Conservation (phyloP, 2,888 invertebrate genomes). For the Cryptus armator region DNA sequence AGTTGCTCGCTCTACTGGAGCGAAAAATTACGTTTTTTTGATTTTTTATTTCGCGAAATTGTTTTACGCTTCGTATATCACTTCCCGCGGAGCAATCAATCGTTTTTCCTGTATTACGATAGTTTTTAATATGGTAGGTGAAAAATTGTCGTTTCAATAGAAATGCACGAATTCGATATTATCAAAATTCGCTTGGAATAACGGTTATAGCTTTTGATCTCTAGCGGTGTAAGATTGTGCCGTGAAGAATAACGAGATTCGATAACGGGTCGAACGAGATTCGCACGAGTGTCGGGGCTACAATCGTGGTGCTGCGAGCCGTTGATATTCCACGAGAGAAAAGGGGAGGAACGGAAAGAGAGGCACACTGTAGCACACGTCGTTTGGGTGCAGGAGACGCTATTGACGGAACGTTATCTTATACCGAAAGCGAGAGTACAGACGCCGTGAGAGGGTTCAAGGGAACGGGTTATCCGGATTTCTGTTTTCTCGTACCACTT, state of each 20-base stretch:
- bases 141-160: background rate
- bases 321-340: constrained; percentile 30
- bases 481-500: constrained; percentile 37
- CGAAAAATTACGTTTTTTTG: background rate
- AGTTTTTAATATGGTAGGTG: background rate
- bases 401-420: constrained; percentile 68
- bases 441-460: constrained; percentile 9
- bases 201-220: background rate
- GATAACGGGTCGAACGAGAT: constrained; percentile 60
- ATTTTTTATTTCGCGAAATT: background rate
- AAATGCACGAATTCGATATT: background rate
- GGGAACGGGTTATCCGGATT: constrained; percentile 54
- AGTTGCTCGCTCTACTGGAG: background rate
- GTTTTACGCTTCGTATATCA: background rate
- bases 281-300: background rate
- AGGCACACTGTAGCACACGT: constrained; percentile 43
- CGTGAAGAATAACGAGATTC: constrained; percentile 63
- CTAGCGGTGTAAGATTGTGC: constrained; percentile 32
- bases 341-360: constrained; percentile 11
- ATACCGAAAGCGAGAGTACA: constrained; percentile 29
- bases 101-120: background rate
- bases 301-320: constrained; percentile 4
- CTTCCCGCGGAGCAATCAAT: background rate
- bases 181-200: background rate
- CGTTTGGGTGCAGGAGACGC: constrained; percentile 49